Base-by-base conservation (phyloP, 2,888 invertebrate species). In the Kryphioiulus occultus region DNA sequence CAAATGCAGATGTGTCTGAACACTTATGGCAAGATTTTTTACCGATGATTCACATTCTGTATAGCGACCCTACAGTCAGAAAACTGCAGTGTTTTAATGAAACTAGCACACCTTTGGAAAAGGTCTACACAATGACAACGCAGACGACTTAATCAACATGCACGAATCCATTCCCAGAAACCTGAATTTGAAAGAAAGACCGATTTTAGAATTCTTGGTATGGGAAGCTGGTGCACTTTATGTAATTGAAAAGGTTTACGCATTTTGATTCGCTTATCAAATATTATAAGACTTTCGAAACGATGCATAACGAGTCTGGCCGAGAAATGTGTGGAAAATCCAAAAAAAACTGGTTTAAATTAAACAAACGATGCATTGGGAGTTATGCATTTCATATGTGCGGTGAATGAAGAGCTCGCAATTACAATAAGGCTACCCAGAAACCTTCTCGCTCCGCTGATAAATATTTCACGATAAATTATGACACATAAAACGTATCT, bases 401-500 rank as follows among this genome's bases (percentile, higher is more conserved):
- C n/a, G 26, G 2, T 30, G 26, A 78, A 1, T 17, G 30, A 30
- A 9, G 26, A 78, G 26, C 78, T 78, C 30, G 12, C 30, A 78
- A 78, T 78, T 78, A 78, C 26, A 26, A 15, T 17, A 30, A 78
- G 78, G 30, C 78, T 68, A 78, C 78, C 78, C n/a, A 68, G 22
- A n/a, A 78, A 30, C 12, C 26, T 78, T 30, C 78, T 78, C 78
- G 30, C 30, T 78, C 15, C 15, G 30, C 30, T 30, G 78, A 78
- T 78, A 78, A 78, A 78, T 44, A 85, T 85, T 42, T 85, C 39
- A 44, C 85, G 39, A 85, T 39, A 85, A 85, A 85, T 85, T 85
- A 39, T 85, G 85, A 85, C 85, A 85, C 39, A 35, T 39, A 19
- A 42, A 85, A 85, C 44, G 39, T 44, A 85, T 85, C 39, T 85